Evolutionary conservation across 1,140 invertebrate genomes (phyloP), one percentile per base, ranked within the genome.

Genomic region (Aphaenogaster floridana): DNA sequence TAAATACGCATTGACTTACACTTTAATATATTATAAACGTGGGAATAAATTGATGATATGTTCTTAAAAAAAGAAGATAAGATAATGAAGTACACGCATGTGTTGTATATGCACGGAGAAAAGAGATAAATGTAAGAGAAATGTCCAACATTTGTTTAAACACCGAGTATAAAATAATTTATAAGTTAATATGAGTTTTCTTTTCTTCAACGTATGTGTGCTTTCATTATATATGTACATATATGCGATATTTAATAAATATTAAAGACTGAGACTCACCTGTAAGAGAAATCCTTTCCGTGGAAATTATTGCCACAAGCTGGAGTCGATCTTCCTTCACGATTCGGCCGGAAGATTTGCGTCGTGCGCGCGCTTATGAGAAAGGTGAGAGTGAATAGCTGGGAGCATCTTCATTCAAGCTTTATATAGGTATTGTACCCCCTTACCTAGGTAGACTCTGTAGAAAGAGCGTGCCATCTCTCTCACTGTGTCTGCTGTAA

Each of bases 371-470:
- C 87, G 90, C 91, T 94, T 93, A 92, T 91, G 91, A 94, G 93
- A 94, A 94, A 93, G 93, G 93, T 94, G 93, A 94, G 93, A 93
- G 95, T 94, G 95, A 95, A 95, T 95, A 95, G 93, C 95, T 94
- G 92, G 92, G 93, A 95, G 94, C 95, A 95, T 95, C 95, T 95
- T 95, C 95, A 95, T 95, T 95, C 93, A 93, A 94, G 94, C 95
- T 95, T 95, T 95, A 95, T 95, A 95, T 95, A 95, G 94, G 92
- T 94, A 95, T 95, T 95, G 94, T 94, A 94, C 93, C 94, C 95
- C 94, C 95, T 95, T 94, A 93, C 93, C 88, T 94, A 91, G 91
- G 83, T 88, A 71, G 85, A 76, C 86, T 89, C 90, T 93, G 90
- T 92, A 94, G 94, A 94, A 94, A 94, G 93, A 94, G 90, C 90